Evolutionary conservation across 2,113 vertebrate species (phyloP).

Genomic region (Willisornis vidua): DNA sequence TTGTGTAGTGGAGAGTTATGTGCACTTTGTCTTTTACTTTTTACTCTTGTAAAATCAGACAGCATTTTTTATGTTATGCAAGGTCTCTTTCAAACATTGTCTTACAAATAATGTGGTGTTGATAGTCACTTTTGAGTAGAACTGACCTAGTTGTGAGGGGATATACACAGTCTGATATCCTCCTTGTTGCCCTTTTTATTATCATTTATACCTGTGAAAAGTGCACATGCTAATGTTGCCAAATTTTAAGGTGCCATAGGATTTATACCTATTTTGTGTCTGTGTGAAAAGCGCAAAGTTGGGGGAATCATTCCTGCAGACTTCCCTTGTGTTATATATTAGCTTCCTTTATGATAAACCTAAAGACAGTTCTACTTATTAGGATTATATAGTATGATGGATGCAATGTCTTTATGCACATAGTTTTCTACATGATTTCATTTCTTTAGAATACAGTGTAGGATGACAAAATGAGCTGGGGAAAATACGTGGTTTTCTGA

Average conservation of each 20-base stretch:
- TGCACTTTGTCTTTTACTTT: neutral
- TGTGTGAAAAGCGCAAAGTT: neutral
- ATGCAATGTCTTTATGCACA: neutral
- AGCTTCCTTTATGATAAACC: neutral
- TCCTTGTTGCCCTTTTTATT: neutral
- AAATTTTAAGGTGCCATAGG: neutral
- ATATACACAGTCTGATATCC: neutral
- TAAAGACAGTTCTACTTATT: neutral
- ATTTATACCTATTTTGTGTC: neutral
- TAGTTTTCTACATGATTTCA: rapidly evolving
- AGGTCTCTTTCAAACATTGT: neutral
- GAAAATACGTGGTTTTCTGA: neutral
- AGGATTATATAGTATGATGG: neutral
- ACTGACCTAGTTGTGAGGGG: neutral
- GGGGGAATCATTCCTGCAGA: neutral
- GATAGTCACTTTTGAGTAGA: neutral
- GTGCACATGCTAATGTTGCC: neutral
- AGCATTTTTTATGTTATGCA: neutral
- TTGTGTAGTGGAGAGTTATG: neutral
- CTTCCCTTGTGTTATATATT: neutral
- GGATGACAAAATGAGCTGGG: neutral
- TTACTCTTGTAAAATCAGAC: neutral
- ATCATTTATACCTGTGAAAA: neutral
- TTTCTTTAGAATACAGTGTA: neutral
- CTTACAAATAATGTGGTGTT: neutral